A percentile compares a stretch with the other conserved stretches of the same genome.
These are phyloP conservation scores for Vollenhovia emeryi DNA, from an alignment of 1,140 invertebrate genomes.

Conservation along the genomic window DNA sequence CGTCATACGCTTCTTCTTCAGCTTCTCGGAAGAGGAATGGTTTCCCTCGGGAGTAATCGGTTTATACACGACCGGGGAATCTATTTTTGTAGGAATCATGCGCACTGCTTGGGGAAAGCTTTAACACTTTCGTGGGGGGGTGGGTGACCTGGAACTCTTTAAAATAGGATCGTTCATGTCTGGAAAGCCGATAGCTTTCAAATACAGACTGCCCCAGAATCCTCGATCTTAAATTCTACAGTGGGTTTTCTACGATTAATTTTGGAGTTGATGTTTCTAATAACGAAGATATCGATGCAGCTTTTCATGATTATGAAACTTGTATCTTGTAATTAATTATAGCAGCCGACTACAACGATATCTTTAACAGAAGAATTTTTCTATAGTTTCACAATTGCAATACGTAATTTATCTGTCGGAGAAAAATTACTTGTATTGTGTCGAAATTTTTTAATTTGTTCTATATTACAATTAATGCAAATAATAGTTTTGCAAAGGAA, in stretches of 20 bases:
- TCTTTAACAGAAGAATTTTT: not conserved
- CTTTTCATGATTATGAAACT: too few relatives aligned
- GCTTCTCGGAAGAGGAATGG: slow-evolving; percentile 38
- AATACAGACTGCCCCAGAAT: not conserved
- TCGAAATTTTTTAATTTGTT: not conserved
- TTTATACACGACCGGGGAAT: slow-evolving; percentile 47
- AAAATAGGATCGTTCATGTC: slow-evolving; percentile 53
- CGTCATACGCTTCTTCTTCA: slow-evolving; percentile 1
- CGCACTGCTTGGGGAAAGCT: slow-evolving; percentile 30
- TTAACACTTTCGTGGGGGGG: slow-evolving; percentile 54
- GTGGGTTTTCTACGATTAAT: not conserved
- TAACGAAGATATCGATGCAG: not conserved
- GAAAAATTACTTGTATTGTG: not conserved
- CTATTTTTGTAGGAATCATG: slow-evolving; percentile 55
- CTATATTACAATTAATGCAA: not conserved
- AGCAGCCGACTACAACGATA: not conserved
- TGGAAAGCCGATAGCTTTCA: slow-evolving; percentile 28
- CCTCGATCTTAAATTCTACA: slow-evolving; percentile 6
- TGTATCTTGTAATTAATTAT: not conserved
- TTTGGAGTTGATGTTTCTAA: not conserved
- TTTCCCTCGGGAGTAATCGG: slow-evolving; percentile 48
- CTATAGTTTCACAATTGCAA: not conserved
- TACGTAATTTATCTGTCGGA: not conserved
- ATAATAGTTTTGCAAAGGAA: not conserved
- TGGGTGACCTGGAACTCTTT: slow-evolving; percentile 49